Percentiles rank a stretch among this genome's conserved stretches.
Conservation (phyloP, 2,888 invertebrate genomes). For the Thereva unica region DNA sequence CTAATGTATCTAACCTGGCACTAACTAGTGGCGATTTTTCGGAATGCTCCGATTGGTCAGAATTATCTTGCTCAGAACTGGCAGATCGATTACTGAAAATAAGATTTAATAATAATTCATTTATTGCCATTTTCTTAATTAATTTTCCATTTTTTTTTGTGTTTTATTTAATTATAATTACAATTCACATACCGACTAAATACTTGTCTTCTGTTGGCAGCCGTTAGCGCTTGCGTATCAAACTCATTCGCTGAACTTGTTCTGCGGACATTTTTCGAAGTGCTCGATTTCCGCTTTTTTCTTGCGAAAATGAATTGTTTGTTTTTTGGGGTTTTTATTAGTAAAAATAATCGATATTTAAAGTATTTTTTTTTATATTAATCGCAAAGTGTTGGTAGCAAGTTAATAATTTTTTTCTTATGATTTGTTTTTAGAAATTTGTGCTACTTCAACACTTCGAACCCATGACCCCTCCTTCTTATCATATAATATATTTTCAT, state of each 20-base stretch:
- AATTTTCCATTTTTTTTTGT: neutral
- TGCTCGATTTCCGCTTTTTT: slow-evolving; percentile 38
- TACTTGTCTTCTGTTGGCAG: slow-evolving; percentile 67
- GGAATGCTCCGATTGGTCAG: slow-evolving; percentile 58
- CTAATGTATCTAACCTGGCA: slow-evolving; percentile 75
- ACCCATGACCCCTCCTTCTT: neutral
- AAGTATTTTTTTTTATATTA: no score
- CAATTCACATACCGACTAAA: slow-evolving; percentile 60
- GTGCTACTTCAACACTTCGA: neutral
- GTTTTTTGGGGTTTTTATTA: no score
- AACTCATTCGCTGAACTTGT: slow-evolving; percentile 73
- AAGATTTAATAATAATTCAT: slow-evolving; percentile 10
- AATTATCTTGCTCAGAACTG: slow-evolving; percentile 65
- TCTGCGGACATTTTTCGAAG: slow-evolving; percentile 62
- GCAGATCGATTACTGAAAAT: slow-evolving; percentile 62
- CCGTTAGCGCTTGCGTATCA: slow-evolving; percentile 65
- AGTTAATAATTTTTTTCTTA: no score
- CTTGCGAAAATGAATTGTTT: neutral
- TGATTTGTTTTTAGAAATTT: neutral
- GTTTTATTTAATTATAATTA: slow-evolving; percentile 6
- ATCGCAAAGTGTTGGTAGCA: no score
- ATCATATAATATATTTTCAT: neutral
- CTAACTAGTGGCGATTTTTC: slow-evolving; percentile 71
- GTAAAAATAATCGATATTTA: no score
- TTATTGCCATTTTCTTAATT: slow-evolving; percentile 20